Evolutionary conservation across 2,113 vertebrate species (phyloP).

Genomic region (Anhinga rufa): DNA sequence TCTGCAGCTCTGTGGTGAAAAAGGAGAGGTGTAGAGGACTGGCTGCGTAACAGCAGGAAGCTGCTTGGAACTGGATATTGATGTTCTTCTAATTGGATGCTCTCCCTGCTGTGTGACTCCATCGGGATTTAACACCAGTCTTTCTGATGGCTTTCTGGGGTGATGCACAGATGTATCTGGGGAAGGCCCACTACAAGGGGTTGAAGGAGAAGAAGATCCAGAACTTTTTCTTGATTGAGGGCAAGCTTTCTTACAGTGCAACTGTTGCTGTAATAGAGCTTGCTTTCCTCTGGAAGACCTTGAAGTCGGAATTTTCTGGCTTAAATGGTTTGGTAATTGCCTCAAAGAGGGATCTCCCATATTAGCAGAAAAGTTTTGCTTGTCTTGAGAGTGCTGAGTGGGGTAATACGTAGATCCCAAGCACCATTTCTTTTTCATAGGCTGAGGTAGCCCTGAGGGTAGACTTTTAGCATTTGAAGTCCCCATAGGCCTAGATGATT

Average conservation of each 20-base stretch:
- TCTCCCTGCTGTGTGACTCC: slow-evolving; percentile 33
- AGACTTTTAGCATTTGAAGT: slow-evolving; percentile 12
- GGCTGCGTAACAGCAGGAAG: slow-evolving; percentile 32
- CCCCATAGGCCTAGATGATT: background rate
- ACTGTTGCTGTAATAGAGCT: background rate
- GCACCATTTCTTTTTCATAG: background rate
- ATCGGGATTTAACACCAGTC: background rate
- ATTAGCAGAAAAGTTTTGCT: slow-evolving; percentile 11
- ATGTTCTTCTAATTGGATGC: background rate
- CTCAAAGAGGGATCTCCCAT: slow-evolving; percentile 48
- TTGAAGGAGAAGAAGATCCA: slow-evolving; percentile 60
- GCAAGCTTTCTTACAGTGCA: slow-evolving; percentile 28
- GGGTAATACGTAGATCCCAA: background rate
- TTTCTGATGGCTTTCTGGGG: slow-evolving; percentile 35
- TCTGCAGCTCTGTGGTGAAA: slow-evolving; percentile 51
- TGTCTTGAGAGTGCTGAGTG: slow-evolving; percentile 4
- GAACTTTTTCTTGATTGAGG: slow-evolving; percentile 42
- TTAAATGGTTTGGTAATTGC: slow-evolving; percentile 35
- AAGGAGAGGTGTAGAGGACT: slow-evolving; percentile 33
- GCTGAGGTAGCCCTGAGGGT: slow-evolving; percentile 1
- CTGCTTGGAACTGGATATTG: slow-evolving; percentile 11
- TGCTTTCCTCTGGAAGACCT: slow-evolving; percentile 45
- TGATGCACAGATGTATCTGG: slow-evolving; percentile 57
- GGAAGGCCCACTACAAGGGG: slow-evolving; percentile 57
- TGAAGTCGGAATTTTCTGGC: background rate